Evolutionary conservation across 2,113 vertebrate genomes (phyloP).

Genomic region (Nothocercus julius): DNA sequence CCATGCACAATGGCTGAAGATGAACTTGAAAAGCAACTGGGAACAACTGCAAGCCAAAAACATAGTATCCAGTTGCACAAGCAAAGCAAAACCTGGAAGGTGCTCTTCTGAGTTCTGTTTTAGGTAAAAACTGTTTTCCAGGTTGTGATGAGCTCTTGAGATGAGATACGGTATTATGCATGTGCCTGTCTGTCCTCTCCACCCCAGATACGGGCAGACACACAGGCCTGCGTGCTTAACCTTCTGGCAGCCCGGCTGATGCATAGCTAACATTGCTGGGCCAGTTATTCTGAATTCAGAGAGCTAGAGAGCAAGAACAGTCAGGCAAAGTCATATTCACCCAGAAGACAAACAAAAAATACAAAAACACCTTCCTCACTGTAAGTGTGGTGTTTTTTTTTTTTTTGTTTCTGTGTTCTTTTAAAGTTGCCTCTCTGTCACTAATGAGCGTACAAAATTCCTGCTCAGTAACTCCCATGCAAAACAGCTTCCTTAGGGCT

Average conservation of each 20-base stretch:
- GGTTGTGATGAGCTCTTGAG: background rate
- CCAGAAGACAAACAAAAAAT: background rate
- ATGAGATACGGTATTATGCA: background rate
- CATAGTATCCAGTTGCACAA: background rate
- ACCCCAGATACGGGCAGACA: background rate
- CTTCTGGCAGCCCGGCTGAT: background rate
- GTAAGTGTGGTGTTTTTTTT: background rate
- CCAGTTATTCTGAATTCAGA: background rate
- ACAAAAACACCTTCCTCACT: background rate
- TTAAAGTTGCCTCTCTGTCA: background rate
- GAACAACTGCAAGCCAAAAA: background rate
- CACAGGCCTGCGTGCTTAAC: background rate
- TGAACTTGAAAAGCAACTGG: background rate
- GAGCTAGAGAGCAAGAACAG: background rate
- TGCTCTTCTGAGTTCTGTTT: background rate
- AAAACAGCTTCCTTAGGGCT: slow-evolving; percentile 1
- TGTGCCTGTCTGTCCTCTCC: background rate
- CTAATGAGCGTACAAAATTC: background rate
- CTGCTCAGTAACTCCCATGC: background rate
- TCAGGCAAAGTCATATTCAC: background rate
- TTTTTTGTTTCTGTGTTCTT: background rate
- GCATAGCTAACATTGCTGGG: background rate
- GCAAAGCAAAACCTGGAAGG: background rate
- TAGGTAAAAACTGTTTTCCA: background rate
- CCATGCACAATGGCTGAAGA: background rate